Percentiles rank a stretch among this genome's conserved stretches.
Evolutionary conservation across 2,888 invertebrate species (phyloP).

Genomic region (Gasteruption jaculator): DNA sequence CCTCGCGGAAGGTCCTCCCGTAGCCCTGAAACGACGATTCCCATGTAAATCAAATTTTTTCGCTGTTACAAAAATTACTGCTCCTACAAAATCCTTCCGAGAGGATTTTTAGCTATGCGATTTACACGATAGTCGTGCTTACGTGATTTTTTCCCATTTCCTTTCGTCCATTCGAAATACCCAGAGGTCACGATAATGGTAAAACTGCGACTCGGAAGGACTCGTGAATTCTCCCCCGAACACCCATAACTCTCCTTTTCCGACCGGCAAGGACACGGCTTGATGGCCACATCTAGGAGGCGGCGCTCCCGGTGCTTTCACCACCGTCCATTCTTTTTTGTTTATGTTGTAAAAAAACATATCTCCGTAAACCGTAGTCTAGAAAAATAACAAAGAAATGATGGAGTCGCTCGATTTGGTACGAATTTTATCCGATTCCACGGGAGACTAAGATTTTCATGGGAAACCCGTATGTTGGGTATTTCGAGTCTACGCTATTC

Average conservation of each 20-base stretch:
- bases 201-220: conserved; percentile 85
- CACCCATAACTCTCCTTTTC: conserved; percentile 70
- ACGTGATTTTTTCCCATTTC: conserved; percentile 77
- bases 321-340: conserved; percentile 73
- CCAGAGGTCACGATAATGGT: conserved; percentile 92
- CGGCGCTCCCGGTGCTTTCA: conserved; percentile 81
- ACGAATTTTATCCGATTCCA: too few relatives aligned
- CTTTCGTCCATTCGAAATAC: conserved; percentile 70
- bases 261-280: conserved; percentile 69
- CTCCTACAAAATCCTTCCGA: conserved; percentile 5
- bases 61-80: conserved; percentile 1
- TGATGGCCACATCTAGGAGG: conserved; percentile 89
- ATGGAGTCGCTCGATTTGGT: conserved; percentile 5
- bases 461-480: too few relatives aligned
- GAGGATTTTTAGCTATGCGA: too few relatives aligned
- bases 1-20: conserved; percentile 76
- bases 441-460: too few relatives aligned
- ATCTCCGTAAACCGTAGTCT: conserved; percentile 85
- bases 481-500: too few relatives aligned
- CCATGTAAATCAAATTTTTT: conserved; percentile 4
- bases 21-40: conserved; percentile 52
- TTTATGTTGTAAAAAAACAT: conserved; percentile 76
- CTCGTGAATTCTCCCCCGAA: conserved; percentile 94
- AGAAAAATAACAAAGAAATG: conserved; percentile 38
- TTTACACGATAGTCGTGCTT: conserved; percentile 26